Conservation (phyloP, 2,888 invertebrate species). For the Drosophila neonasuta region DNA sequence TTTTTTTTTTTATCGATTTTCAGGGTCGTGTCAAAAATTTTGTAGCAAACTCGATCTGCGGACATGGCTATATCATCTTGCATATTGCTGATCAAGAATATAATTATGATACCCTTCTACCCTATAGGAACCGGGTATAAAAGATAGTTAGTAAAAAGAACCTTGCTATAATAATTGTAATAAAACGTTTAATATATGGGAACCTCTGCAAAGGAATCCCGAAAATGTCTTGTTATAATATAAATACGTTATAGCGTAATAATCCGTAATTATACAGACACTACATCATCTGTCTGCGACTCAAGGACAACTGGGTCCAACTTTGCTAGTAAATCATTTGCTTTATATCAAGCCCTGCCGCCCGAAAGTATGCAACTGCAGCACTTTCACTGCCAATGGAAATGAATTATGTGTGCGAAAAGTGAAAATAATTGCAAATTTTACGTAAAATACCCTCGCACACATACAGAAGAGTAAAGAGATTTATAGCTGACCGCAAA, state of each 20-base stretch:
- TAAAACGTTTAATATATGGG: no score
- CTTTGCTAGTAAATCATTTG: constrained; percentile 47
- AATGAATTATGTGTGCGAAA: constrained; percentile 60
- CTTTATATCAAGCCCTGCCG: constrained; percentile 34
- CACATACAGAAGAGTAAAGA: constrained; percentile 9
- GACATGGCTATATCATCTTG: no score
- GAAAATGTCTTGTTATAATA: no score
- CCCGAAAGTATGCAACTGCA: constrained; percentile 66
- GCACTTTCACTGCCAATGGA: constrained; percentile 42
- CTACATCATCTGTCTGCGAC: constrained; percentile 8
- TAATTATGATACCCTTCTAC: no score
- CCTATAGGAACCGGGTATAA: no score
- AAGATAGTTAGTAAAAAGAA: no score
- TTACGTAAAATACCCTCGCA: constrained; percentile 25
- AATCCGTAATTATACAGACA: neutral
- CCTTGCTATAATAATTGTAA: no score
- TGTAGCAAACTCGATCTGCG: no score
- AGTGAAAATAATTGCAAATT: constrained; percentile 69
- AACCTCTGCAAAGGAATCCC: no score
- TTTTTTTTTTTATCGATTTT: no score
- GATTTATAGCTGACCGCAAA: constrained; percentile 63
- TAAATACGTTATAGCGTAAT: neutral
- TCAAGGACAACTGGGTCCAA: constrained; percentile 25
- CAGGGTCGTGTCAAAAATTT: no score
- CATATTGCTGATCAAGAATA: no score